Conservation (phyloP, 2,797 vertebrate species). For the Podarcis siculus region DNA sequence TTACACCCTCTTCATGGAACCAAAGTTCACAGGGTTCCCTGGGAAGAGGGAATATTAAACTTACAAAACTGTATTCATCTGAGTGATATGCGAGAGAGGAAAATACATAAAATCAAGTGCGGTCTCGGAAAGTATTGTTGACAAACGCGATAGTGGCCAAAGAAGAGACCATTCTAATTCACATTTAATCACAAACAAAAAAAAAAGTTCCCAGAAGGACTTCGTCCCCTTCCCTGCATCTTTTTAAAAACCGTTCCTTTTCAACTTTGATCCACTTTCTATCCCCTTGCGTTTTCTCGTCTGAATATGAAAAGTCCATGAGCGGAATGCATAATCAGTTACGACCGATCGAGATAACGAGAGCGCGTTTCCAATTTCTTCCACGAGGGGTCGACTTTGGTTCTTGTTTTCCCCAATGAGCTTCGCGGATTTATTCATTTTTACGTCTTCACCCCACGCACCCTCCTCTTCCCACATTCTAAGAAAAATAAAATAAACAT, state of each 20-base stretch:
- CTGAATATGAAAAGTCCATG: background rate
- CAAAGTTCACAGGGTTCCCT: background rate
- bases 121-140: background rate
- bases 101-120: background rate
- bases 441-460: background rate
- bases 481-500: background rate
- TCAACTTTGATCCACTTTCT: background rate
- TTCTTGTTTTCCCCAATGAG: conserved; percentile 57
- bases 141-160: background rate
- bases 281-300: background rate
- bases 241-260: background rate
- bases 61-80: background rate
- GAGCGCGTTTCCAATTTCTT: conserved; percentile 50
- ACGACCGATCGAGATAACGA: background rate
- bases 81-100: background rate
- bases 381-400: conserved; percentile 75
- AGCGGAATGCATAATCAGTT: background rate
- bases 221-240: background rate
- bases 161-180: background rate
- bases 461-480: background rate
- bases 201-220: background rate
- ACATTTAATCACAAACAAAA: background rate
- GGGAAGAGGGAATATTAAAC: background rate
- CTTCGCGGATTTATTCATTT: background rate
- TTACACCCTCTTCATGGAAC: background rate